A percentile compares a stretch with the other conserved stretches of the same genome.
These are phyloP conservation scores for Hippocampus abdominalis DNA, from an alignment of 2,113 vertebrate species.

Conservation along the genomic window DNA sequence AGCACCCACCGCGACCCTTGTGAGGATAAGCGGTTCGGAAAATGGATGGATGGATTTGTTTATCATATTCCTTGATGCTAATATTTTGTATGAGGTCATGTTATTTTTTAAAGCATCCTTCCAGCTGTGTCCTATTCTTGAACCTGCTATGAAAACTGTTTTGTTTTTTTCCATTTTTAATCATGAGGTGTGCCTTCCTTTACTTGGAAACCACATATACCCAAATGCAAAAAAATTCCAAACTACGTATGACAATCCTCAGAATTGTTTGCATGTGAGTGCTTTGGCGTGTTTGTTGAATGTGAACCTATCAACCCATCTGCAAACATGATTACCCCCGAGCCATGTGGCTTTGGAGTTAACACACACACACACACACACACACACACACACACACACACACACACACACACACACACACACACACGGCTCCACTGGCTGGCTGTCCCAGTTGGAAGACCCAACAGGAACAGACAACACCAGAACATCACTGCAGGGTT, in stretches of 20 bases:
- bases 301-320: constrained; percentile 57
- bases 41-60: background rate
- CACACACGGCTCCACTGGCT: constrained; percentile 25
- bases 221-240: background rate
- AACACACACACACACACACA: constrained; percentile 13
- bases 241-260: constrained; percentile 45
- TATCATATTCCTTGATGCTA: background rate
- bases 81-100: background rate
- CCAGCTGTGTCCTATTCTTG: background rate
- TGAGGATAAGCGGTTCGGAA: no score
- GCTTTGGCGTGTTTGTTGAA: constrained; percentile 37
- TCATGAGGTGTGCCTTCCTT: background rate
- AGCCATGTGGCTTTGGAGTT: constrained; percentile 55
- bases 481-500: constrained; percentile 63
- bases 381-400: constrained; percentile 19
- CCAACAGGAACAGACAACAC: constrained; percentile 58
- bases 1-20: no score
- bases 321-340: constrained; percentile 54
- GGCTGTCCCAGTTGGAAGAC: constrained; percentile 41
- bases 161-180: background rate
- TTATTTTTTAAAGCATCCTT: background rate
- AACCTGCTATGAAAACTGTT: background rate
- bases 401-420: constrained; percentile 3
- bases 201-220: background rate
- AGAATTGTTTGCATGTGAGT: constrained; percentile 30